phyloP scores from a whole-genome alignment of 1,140 invertebrate species.

The Formica exsecta region DNA sequence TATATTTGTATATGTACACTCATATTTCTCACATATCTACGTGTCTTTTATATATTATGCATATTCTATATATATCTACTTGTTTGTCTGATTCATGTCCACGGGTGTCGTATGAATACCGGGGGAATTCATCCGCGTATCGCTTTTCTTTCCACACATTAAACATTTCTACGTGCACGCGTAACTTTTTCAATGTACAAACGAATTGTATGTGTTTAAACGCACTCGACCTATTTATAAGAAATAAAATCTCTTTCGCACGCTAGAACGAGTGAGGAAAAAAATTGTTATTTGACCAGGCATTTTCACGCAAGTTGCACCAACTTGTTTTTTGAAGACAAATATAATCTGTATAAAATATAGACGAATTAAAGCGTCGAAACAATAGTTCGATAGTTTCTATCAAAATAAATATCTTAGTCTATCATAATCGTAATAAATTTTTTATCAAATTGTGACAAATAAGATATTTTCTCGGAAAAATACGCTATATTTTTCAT shows the following conservation, averaged over 20 bases:
- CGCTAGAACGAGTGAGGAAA: background rate
- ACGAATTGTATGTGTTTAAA: conserved; percentile 16
- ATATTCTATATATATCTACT: background rate
- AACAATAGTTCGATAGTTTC: background rate
- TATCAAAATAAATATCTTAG: background rate
- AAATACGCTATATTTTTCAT: background rate
- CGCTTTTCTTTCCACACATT: conserved; percentile 54
- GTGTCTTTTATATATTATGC: background rate
- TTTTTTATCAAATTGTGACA: background rate
- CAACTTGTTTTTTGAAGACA: background rate
- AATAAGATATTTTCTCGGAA: background rate
- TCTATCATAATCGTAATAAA: background rate
- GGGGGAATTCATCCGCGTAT: conserved; percentile 41
- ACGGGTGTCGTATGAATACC: conserved; percentile 27
- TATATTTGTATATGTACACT: background rate
- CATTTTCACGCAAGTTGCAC: no score
- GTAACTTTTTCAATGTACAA: conserved; percentile 11
- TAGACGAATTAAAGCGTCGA: background rate
- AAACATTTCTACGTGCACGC: conserved; percentile 23
- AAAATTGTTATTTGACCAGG: background rate
- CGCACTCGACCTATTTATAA: background rate
- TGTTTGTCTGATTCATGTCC: conserved; percentile 28
- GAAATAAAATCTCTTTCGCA: background rate
- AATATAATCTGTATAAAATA: background rate
- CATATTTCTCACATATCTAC: background rate